Percentiles rank a stretch among this genome's conserved stretches.
Evolutionary conservation across 2,888 invertebrate genomes (phyloP).

Genomic region (Thalpophila matura): DNA sequence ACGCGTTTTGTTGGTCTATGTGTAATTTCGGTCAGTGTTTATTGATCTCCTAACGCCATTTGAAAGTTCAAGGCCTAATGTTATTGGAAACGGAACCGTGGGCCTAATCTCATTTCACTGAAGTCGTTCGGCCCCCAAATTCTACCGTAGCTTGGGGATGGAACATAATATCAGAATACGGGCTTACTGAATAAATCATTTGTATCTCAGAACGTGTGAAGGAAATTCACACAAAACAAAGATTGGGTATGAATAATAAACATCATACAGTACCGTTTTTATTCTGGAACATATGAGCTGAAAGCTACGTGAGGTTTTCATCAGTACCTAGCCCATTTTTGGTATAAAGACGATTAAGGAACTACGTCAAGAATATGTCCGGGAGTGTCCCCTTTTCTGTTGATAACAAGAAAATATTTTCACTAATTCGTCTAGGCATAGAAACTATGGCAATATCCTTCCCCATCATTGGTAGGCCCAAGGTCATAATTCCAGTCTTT

Average conservation of each 20-base stretch:
- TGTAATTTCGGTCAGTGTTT: slow-evolving; percentile 28
- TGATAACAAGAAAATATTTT: neutral
- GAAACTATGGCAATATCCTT: neutral
- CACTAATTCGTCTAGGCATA: neutral
- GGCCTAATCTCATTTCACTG: slow-evolving; percentile 44
- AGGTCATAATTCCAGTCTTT: too few species aligned
- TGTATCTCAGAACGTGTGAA: neutral
- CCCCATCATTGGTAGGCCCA: neutral
- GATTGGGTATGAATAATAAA: neutral
- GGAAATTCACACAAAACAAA: slow-evolving; percentile 1
- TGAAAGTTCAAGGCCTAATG: slow-evolving; percentile 34
- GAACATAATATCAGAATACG: neutral
- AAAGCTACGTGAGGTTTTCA: too few species aligned
- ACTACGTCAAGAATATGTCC: slow-evolving; percentile 2
- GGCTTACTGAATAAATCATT: slow-evolving; percentile 18
- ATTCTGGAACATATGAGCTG: too few species aligned
- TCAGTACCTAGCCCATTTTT: too few species aligned
- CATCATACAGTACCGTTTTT: too few species aligned
- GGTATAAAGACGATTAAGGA: slow-evolving; percentile 26
- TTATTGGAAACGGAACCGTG: slow-evolving; percentile 24
- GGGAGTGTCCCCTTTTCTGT: neutral
- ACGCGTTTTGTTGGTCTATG: neutral
- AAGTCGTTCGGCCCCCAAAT: slow-evolving; percentile 7
- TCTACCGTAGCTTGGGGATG: neutral
- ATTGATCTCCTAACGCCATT: slow-evolving; percentile 38